Evolutionary conservation across 2,113 vertebrate species (phyloP).

Genomic region (Barbus barbus): DNA sequence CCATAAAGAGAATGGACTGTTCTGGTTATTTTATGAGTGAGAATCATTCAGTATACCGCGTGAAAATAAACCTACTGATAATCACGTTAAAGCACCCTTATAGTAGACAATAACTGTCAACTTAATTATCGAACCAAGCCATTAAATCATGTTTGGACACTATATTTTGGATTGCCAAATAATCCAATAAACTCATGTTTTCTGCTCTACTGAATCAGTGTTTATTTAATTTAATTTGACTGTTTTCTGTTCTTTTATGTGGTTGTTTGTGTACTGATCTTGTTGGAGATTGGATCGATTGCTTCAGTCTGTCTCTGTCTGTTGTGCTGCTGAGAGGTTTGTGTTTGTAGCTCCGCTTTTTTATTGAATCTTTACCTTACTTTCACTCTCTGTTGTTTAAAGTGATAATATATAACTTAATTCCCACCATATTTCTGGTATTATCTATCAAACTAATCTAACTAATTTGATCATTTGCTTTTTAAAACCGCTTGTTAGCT

Average conservation of each 20-base stretch:
- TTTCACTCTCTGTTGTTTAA: too few species aligned
- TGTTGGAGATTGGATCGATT: too few species aligned
- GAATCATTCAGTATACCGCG: neutral
- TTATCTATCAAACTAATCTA: too few species aligned
- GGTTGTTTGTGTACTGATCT: too few species aligned
- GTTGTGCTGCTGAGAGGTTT: too few species aligned
- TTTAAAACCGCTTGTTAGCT: too few species aligned
- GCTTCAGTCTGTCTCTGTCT: too few species aligned
- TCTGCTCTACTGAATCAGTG: neutral
- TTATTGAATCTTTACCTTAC: too few species aligned
- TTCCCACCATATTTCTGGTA: too few species aligned
- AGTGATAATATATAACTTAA: too few species aligned
- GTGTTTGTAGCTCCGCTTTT: too few species aligned
- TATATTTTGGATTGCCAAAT: neutral
- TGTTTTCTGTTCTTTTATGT: neutral
- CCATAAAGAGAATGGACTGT: neutral
- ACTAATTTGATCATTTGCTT: too few species aligned
- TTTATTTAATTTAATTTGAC: neutral
- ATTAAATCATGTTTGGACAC: neutral
- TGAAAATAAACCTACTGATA: neutral
- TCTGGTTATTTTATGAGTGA: neutral
- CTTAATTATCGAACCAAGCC: neutral
- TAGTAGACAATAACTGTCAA: neutral
- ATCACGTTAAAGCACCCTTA: neutral
- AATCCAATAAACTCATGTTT: neutral